These are phyloP conservation scores for Mythimna vitellina DNA, from an alignment of 2,888 invertebrate genomes.

Conservation along the genomic window DNA sequence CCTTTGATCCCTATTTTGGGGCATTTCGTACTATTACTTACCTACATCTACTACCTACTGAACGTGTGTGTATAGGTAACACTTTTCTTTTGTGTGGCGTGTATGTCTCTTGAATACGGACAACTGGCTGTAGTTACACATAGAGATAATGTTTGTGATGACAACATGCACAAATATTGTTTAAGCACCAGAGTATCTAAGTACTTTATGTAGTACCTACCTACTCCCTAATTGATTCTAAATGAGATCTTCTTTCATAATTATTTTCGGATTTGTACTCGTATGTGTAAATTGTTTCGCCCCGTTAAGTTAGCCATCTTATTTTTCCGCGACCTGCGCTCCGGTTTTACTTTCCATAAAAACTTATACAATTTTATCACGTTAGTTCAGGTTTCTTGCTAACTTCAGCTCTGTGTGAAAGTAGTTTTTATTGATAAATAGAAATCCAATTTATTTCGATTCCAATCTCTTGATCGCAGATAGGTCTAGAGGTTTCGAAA, in stretches of 20 bases:
- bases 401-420: conserved; percentile 20
- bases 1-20: conserved; percentile 49
- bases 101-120: background rate
- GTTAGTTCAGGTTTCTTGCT: conserved; percentile 10
- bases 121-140: conserved; percentile 15
- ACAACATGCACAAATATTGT: conserved; percentile 15
- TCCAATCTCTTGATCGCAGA: conserved; percentile 24
- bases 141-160: conserved; percentile 16
- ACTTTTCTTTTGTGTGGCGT: background rate
- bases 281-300: background rate
- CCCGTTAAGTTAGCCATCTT: background rate
- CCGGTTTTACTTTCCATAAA: conserved; percentile 20
- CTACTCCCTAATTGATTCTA: conserved; percentile 4
- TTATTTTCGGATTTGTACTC: background rate
- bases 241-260: background rate
- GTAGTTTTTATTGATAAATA: conserved; percentile 44
- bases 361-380: conserved; percentile 31
- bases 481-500: conserved; percentile 6
- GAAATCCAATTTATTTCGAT: conserved; percentile 53
- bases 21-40: conserved; percentile 22
- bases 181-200: background rate
- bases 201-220: background rate
- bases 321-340: background rate
- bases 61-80: conserved; percentile 18
- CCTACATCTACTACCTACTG: conserved; percentile 36